Base-by-base conservation (phyloP, 2,797 vertebrate species). In the Hyperoplus immaculatus region DNA sequence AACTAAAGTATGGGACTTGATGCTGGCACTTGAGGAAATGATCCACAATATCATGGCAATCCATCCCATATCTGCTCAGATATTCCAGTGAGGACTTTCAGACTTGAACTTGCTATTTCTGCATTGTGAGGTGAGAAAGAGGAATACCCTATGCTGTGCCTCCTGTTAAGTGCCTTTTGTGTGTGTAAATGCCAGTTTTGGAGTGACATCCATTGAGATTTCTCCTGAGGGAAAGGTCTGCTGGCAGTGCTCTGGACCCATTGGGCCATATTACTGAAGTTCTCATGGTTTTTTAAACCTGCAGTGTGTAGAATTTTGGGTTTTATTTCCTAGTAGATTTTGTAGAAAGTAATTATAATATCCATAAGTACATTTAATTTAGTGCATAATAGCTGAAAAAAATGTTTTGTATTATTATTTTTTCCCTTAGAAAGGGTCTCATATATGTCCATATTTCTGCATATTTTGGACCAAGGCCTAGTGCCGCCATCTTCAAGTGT, bases 171-270 rank as follows among this genome's bases (percentile, higher is more conserved):
- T 54, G n/a, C 49, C 4, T 53, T 18, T 69, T 58, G 5, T 67
- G 16, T 49, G 54, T 56, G 54, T 61, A 21, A 56, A 16, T 47
- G 16, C 29, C 61, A 45, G 43, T 46, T 47, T 68, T 54, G 38
- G 12, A 68, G 57, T 50, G 55, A 56, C 59, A 46, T 69, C 41
- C 16, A 65, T 0, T 61, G 39, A 60, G 55, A 64, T 64, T 51
- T 46, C 43, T 46, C 68, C n/a, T 58, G 2, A 38, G 64, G 55
- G 74, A 67, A 39, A 50, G 11, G 47, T 49, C 77, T 41, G 29
- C 54, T 53, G 69, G n/a, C 58, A 9, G 49, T 51, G 47, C 63
- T 58, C 41, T 16, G 51, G 78, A 75, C 68, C 60, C 68, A 53
- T 55, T 65, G 64, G 72, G 59, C 46, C 51, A 59, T 45, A 53